Evolutionary conservation across 2,797 vertebrate genomes (phyloP), one percentile per base, ranked within the genome.

Genomic region (Echeneis naucrates): DNA sequence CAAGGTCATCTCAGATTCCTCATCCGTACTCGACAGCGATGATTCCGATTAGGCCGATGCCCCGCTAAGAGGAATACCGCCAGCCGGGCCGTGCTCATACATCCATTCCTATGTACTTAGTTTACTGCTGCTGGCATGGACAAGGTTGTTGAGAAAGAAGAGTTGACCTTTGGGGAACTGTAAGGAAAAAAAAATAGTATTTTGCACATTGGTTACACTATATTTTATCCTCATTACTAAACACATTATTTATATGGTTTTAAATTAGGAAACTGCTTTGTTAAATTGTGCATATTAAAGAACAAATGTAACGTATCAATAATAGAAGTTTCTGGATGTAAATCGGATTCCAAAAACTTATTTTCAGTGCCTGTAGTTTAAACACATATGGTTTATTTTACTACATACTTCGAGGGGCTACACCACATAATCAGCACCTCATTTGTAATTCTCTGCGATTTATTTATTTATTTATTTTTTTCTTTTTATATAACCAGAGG

Each of bases 1-100:
- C 84, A 91, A 91, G 88, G 90, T 91, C 88, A 84, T 75, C 78
- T 75, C 45, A 26, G 63, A 86, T 85, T 82, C 48, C 60, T 69
- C 62, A 54, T 42, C 59, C 26, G 75, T 75, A 21, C 75, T 65
- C 58, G 61, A 62, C 44, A 12, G 77, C 89, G 86, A 90, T 91
- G 77, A 71, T 38, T 48, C 78, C 87, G 90, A 92, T 91, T 88
- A 90, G 63, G 64, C 67, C 26, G 74, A 84, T 67, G 72, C 74
- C 68, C 53, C 0, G 67, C 66, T 84, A 73, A 60, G 87, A 76
- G 32, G 24, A 63, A 60, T 8, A 72, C 78, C 72, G 32, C 80
- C 12, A 57, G 75, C 74, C 38, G 17, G 64, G 78, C 72, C 50
- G 63, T 78, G 83, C 76, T 77, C 84, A 74, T 86, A 60, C 52